A percentile compares a stretch with the other conserved stretches of the same genome.
Conservation (phyloP, 2,113 vertebrate genomes). For the Spilogale gracilis region DNA sequence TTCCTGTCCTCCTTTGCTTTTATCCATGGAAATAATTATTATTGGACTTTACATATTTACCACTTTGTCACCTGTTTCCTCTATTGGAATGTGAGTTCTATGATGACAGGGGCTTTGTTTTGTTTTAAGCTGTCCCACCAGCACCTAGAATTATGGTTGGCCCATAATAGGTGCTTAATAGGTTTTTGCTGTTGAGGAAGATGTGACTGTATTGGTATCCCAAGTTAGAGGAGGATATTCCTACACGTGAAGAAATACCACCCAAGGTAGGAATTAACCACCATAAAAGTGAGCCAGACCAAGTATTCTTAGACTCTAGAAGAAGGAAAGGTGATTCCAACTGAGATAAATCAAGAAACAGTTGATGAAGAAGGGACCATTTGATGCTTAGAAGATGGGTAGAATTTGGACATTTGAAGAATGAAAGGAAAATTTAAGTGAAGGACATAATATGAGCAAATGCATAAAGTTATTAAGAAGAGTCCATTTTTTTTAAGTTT, state of each 20-base stretch:
- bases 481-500: not conserved
- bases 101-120: not conserved
- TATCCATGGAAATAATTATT: not conserved
- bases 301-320: not conserved
- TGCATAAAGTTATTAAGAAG: not conserved
- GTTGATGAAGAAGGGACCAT: not conserved
- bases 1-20: not conserved
- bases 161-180: not conserved
- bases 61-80: not conserved
- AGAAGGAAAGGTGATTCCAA: not conserved
- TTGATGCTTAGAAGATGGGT: not conserved
- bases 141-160: constrained; percentile 15
- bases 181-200: not conserved
- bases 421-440: not conserved
- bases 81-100: not conserved
- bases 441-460: not conserved
- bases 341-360: not conserved
- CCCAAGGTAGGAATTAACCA: not conserved
- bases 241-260: not conserved
- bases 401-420: not conserved
- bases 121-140: constrained; percentile 9
- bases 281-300: not conserved
- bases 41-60: not conserved
- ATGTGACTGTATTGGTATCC: not conserved
- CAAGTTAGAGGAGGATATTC: not conserved